A percentile compares a stretch with the other conserved stretches of the same genome.
Evolutionary conservation across 2,113 vertebrate genomes (phyloP).

Genomic region (Alligator mississippiensis): DNA sequence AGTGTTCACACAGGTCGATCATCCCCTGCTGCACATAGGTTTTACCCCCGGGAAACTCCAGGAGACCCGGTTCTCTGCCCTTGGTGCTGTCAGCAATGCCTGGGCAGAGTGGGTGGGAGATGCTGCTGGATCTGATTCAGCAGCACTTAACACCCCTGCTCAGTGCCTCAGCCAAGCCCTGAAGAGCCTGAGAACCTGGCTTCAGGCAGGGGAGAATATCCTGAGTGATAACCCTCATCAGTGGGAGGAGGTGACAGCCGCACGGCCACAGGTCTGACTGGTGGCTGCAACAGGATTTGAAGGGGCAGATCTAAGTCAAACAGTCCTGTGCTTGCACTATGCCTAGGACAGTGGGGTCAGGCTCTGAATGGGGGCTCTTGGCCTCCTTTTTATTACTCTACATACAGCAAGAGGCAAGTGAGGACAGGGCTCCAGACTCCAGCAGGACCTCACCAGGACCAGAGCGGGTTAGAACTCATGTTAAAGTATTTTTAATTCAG

Average conservation of each 20-base stretch:
- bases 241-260: background rate
- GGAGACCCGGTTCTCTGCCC: background rate
- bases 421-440: background rate
- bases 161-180: background rate
- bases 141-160: background rate
- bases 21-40: background rate
- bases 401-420: background rate
- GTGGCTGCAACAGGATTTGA: background rate
- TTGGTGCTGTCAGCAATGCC: background rate
- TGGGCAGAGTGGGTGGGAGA: background rate
- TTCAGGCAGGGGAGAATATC: background rate
- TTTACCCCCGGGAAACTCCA: conserved; percentile 33
- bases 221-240: background rate
- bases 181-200: background rate
- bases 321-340: background rate
- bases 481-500: background rate
- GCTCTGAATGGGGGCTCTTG: background rate
- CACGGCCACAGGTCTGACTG: too few species aligned
- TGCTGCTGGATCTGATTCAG: background rate
- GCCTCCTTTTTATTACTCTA: background rate
- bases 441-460: background rate
- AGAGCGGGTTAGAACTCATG: background rate
- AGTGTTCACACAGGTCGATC: background rate
- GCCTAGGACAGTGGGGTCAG: background rate
- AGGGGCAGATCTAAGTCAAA: background rate